phyloP scores from a whole-genome alignment of 92 coral and sea anemone species.

The Zoanthus gigantus region DNA sequence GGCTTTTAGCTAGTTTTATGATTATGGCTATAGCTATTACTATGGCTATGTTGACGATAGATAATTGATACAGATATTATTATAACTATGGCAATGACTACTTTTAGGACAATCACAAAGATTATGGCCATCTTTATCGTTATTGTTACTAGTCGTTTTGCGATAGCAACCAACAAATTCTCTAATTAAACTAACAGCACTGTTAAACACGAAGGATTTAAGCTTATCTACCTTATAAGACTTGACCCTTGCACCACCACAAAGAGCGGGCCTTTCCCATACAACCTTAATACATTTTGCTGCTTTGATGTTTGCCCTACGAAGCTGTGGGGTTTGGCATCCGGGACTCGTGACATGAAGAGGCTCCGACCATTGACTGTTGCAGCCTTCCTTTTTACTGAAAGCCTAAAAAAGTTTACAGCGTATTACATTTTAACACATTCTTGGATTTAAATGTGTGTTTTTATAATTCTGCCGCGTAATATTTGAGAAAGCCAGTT shows the following conservation, averaged over 20 bases:
- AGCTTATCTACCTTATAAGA: conserved; percentile 67
- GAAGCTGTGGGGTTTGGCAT: conserved; percentile 67
- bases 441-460: not conserved
- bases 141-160: too few relatives aligned
- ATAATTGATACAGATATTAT: too few relatives aligned
- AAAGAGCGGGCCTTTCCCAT: conserved; percentile 77
- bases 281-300: conserved; percentile 78
- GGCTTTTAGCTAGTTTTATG: too few relatives aligned
- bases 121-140: too few relatives aligned
- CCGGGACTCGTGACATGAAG: conserved; percentile 90
- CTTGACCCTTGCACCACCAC: conserved; percentile 79
- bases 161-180: too few relatives aligned
- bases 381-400: conserved; percentile 79
- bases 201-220: not conserved
- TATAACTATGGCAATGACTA: too few relatives aligned
- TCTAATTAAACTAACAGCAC: too few relatives aligned
- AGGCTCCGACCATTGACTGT: conserved; percentile 84
- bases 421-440: not conserved
- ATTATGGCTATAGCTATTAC: too few relatives aligned
- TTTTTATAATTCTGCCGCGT: too few relatives aligned
- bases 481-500: too few relatives aligned
- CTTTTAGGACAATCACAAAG: too few relatives aligned
- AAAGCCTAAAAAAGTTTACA: conserved; percentile 64
- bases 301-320: conserved; percentile 69
- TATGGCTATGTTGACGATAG: too few relatives aligned